Percentiles rank a stretch among this genome's conserved stretches.
Conservation (phyloP, 1,140 invertebrate species). For the Parasteatoda tepidariorum region DNA sequence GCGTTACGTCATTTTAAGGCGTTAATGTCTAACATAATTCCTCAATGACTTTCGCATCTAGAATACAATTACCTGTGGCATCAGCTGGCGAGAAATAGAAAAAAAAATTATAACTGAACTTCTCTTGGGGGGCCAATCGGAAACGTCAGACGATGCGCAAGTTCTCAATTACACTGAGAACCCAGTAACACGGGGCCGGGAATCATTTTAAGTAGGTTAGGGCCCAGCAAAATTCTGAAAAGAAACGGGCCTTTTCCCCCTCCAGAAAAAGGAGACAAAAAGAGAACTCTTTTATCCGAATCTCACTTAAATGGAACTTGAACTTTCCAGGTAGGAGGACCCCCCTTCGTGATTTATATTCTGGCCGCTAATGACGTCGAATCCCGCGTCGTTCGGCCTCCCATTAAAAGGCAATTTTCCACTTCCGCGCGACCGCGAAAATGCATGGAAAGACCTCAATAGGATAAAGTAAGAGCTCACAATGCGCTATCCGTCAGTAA, state of each 20-base stretch:
- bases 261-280: conserved; percentile 44
- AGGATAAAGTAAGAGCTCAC: conserved; percentile 29
- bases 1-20: conserved; percentile 16
- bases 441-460: conserved; percentile 47
- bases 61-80: conserved; percentile 58
- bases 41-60: conserved; percentile 29
- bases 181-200: conserved; percentile 43
- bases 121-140: conserved; percentile 30
- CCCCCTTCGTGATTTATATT: conserved; percentile 56
- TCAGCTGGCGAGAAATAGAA: conserved; percentile 1
- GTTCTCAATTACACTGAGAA: conserved; percentile 52
- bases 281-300: conserved; percentile 34
- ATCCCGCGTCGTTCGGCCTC: conserved; percentile 35
- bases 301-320: conserved; percentile 50
- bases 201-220: conserved; percentile 59
- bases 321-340: conserved; percentile 53
- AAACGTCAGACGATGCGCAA: conserved; percentile 10
- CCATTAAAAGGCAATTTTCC: conserved; percentile 61
- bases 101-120: conserved; percentile 11
- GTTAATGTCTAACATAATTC: conserved; percentile 41
- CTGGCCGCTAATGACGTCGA: conserved; percentile 54
- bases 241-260: conserved; percentile 13
- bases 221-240: conserved; percentile 22
- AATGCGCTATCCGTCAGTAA: conserved; percentile 47
- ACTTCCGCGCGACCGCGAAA: conserved; percentile 49